phyloP scores from a whole-genome alignment of 2,888 invertebrate species.

The Cynaeus angustus region DNA sequence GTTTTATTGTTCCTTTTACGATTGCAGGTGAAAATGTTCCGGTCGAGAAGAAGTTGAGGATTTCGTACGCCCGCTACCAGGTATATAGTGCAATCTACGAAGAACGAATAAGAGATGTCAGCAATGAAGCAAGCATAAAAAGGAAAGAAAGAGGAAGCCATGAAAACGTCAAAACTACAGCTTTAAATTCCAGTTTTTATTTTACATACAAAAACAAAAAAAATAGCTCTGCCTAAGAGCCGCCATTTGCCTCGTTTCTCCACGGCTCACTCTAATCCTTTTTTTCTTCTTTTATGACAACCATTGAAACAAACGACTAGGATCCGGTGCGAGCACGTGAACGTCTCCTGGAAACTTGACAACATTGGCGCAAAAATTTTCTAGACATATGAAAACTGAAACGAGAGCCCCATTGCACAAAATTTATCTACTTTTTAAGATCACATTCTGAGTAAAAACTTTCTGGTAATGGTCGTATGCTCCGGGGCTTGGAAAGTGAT shows the following conservation, averaged over 20 bases:
- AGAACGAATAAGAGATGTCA: neutral
- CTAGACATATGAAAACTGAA: no score
- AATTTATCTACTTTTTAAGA: neutral
- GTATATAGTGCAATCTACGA: slow-evolving; percentile 5
- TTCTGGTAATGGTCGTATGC: neutral
- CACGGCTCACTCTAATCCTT: no score
- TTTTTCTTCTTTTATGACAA: no score
- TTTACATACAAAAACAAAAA: neutral
- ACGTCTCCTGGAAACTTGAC: no score
- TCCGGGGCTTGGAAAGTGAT: slow-evolving; percentile 51
- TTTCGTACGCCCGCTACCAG: slow-evolving; percentile 5
- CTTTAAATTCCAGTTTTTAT: neutral
- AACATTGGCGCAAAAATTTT: no score
- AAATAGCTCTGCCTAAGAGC: no score
- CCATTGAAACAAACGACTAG: no score
- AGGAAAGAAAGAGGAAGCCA: no score
- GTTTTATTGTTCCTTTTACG: slow-evolving; percentile 41
- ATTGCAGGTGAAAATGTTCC: slow-evolving; percentile 15
- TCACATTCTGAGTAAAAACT: slow-evolving; percentile 1
- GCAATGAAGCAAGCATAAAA: neutral
- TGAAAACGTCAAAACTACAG: neutral
- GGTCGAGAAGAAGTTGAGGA: slow-evolving; percentile 1
- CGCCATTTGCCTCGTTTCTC: no score
- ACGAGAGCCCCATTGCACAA: no score
- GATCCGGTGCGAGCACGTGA: no score